Conservation (phyloP, 2,888 invertebrate species). For the Melipona beecheii region DNA sequence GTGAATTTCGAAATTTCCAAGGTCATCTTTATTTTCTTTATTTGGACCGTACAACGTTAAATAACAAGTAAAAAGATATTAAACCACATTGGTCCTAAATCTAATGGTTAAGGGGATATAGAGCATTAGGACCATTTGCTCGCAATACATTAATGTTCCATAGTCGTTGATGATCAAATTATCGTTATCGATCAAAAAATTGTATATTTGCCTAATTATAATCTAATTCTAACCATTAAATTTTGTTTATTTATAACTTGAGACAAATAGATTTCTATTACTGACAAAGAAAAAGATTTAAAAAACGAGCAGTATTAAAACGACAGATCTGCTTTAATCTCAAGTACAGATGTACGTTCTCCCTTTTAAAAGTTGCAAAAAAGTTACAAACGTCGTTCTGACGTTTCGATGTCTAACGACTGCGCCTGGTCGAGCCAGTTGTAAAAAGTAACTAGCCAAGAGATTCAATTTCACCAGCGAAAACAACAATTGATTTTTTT, state of each 20-base stretch:
- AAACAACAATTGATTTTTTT: conserved; percentile 65
- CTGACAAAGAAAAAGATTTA: background rate
- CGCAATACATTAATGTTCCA: too few species aligned
- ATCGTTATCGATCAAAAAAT: too few species aligned
- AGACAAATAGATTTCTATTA: background rate
- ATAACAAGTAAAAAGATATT: too few species aligned
- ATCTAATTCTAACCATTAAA: background rate
- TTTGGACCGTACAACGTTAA: too few species aligned
- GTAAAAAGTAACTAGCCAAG: conserved; percentile 1
- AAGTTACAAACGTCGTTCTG: background rate
- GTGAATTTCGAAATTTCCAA: too few species aligned
- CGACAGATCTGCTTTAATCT: background rate
- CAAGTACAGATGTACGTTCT: background rate
- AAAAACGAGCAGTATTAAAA: background rate
- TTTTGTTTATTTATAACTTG: background rate
- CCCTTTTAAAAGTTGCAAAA: background rate
- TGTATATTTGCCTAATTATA: too few species aligned
- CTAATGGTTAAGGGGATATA: too few species aligned
- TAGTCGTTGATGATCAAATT: too few species aligned
- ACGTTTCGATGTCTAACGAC: background rate
- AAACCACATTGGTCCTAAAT: too few species aligned
- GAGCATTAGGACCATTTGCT: too few species aligned
- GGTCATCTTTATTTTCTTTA: too few species aligned
- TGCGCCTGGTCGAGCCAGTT: background rate
- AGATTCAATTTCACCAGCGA: background rate